Base-by-base conservation (phyloP, 2,797 vertebrate species). In the Salarias fasciatus region DNA sequence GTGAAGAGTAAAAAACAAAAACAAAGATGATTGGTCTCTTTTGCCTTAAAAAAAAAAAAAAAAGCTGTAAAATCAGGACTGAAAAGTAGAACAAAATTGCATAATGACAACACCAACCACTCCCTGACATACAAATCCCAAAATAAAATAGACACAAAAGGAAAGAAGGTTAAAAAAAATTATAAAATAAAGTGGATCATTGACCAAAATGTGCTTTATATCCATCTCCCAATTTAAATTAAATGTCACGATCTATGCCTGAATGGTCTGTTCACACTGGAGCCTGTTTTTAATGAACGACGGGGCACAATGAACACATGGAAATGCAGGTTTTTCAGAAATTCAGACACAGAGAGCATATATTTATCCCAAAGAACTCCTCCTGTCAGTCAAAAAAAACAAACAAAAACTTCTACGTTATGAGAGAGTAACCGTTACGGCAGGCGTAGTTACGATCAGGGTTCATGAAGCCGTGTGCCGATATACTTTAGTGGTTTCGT, bases 31-130 rank as follows among this genome's bases (percentile, higher is more conserved):
- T 93, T 92, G 92, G 70, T 43, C 74, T 87, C 92, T 93, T 93
- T 93, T 91, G 89, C 85, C 50, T 91, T 91, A 86, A 93, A 90
- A 81, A 88, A 77, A 86, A 4, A 81, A 89, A 64, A 88, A 91
- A 83, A 80, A 87, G 86, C 79, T 85, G 86, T 79, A 77, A 86
- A 88, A 93, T 92, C 87, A 90, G 89, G 87, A 86, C 85, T 70
- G 79, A 86, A 80, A 74, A 63, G 82, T 72, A 72, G 76, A 87
- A 80, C 73, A 60, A 83, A 88, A 84, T 90, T 90, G 88, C 89
- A 92, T 92, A 85, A 91, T 85, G 75, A 77, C 86, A 81, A 88
- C 82, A 88, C 60, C 83, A 84, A 86, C 79, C 63, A 44, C 77
- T 82, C 71, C 81, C 82, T 63, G 53, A 81, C 64, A 76, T 73